Evolutionary conservation across 2,888 invertebrate species (phyloP).

Genomic region (Philopedon plagiatum): DNA sequence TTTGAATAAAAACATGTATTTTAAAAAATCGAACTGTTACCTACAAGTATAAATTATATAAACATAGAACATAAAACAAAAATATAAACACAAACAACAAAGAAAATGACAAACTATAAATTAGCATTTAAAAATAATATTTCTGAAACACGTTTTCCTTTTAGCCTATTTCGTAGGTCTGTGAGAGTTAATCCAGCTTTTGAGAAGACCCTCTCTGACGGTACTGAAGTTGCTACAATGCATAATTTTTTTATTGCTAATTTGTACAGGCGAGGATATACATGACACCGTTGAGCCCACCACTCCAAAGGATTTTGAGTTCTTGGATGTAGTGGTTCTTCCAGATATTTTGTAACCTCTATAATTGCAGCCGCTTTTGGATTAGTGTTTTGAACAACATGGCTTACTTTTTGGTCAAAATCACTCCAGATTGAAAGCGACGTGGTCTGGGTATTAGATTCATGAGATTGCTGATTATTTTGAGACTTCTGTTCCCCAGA

Average conservation of each 20-base stretch:
- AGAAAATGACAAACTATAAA: background rate
- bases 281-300: slow-evolving; percentile 20
- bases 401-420: slow-evolving; percentile 31
- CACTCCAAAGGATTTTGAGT: slow-evolving; percentile 37
- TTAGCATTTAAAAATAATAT: slow-evolving; percentile 43
- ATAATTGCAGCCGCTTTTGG: slow-evolving; percentile 29
- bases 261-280: slow-evolving; percentile 27
- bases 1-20: too few relatives aligned
- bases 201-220: slow-evolving; percentile 57
- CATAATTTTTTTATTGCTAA: slow-evolving; percentile 47
- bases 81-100: background rate
- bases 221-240: slow-evolving; percentile 57
- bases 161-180: slow-evolving; percentile 54
- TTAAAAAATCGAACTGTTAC: too few relatives aligned
- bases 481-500: background rate
- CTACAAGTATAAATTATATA: background rate
- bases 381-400: slow-evolving; percentile 24
- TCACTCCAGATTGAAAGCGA: slow-evolving; percentile 8
- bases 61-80: background rate
- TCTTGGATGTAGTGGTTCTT: slow-evolving; percentile 33
- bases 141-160: slow-evolving; percentile 48
- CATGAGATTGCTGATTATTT: background rate
- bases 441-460: background rate
- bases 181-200: slow-evolving; percentile 54
- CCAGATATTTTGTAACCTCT: slow-evolving; percentile 33